Percentiles rank a stretch among this genome's conserved stretches.
These are phyloP conservation scores for Cottus gobio DNA, from an alignment of 2,113 vertebrate species.

Conservation along the genomic window DNA sequence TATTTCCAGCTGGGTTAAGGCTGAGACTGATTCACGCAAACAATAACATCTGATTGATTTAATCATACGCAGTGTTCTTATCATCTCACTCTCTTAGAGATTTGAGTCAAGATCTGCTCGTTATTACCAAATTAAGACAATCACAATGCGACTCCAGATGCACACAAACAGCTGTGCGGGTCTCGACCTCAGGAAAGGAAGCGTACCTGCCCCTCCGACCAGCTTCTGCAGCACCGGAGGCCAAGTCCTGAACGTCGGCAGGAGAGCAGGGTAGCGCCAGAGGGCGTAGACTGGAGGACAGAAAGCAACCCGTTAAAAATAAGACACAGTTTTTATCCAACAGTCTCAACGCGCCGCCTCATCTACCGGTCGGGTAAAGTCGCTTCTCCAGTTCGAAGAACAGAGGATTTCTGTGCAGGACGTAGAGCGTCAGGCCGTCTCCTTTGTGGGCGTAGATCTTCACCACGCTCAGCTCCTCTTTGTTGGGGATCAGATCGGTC, in stretches of 20 bases:
- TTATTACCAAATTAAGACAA: too few relatives aligned
- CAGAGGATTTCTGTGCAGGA: slow-evolving; percentile 88
- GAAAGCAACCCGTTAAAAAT: neutral
- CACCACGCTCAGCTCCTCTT: slow-evolving; percentile 92
- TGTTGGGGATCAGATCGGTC: slow-evolving; percentile 89
- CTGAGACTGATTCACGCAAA: too few relatives aligned
- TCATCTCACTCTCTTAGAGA: too few relatives aligned
- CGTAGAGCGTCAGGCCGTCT: slow-evolving; percentile 88
- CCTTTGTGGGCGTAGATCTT: slow-evolving; percentile 92
- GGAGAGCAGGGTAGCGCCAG: slow-evolving; percentile 88
- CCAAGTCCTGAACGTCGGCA: slow-evolving; percentile 92
- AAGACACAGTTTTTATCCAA: neutral
- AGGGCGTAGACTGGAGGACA: slow-evolving; percentile 88
- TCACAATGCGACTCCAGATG: neutral
- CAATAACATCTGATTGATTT: too few relatives aligned
- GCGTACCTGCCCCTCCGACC: slow-evolving; percentile 92
- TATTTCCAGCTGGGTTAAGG: too few relatives aligned
- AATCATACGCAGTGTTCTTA: too few relatives aligned
- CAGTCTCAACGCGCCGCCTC: neutral
- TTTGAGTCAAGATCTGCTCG: too few relatives aligned
- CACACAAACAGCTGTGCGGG: neutral
- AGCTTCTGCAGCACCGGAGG: slow-evolving; percentile 92
- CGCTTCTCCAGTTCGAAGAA: slow-evolving; percentile 92
- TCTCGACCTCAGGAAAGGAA: neutral
- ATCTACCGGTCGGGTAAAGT: slow-evolving; percentile 90